A percentile compares a stretch with the other conserved stretches of the same genome.
These are phyloP conservation scores for Bombus difficillimus DNA, from an alignment of 1,140 invertebrate species.

Conservation along the genomic window DNA sequence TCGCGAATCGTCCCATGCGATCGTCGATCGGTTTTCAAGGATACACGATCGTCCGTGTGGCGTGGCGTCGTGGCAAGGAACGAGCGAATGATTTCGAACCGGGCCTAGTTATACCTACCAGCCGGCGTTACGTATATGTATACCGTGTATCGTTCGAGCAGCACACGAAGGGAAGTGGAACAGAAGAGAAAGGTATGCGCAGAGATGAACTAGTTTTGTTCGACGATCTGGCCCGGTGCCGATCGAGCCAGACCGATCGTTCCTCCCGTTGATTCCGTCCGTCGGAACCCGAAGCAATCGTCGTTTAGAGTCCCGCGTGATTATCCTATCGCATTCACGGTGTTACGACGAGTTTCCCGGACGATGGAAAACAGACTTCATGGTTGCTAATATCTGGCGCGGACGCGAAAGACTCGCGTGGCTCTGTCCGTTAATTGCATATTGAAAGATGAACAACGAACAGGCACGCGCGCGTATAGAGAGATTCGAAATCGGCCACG, in stretches of 20 bases:
- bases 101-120: constrained; percentile 80
- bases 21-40: constrained; percentile 40
- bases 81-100: constrained; percentile 72
- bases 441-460: not conserved
- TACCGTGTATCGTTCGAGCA: constrained; percentile 26
- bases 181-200: constrained; percentile 82
- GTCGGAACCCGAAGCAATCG: not conserved
- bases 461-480: not conserved
- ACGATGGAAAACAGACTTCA: not conserved
- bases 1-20: not conserved
- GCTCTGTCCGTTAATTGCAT: constrained; percentile 17
- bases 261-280: not conserved
- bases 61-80: constrained; percentile 72
- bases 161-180: constrained; percentile 77
- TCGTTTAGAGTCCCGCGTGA: not conserved
- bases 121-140: constrained; percentile 55
- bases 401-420: constrained; percentile 1
- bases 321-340: not conserved
- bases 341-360: not conserved
- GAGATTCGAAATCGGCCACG: constrained; percentile 58
- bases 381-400: constrained; percentile 36
- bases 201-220: constrained; percentile 82
- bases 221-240: constrained; percentile 56
- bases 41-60: constrained; percentile 64
- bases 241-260: constrained; percentile 25